A percentile compares a stretch with the other conserved stretches of the same genome.
Conservation (phyloP, 2,113 vertebrate genomes). For the Glareola pratincola region DNA sequence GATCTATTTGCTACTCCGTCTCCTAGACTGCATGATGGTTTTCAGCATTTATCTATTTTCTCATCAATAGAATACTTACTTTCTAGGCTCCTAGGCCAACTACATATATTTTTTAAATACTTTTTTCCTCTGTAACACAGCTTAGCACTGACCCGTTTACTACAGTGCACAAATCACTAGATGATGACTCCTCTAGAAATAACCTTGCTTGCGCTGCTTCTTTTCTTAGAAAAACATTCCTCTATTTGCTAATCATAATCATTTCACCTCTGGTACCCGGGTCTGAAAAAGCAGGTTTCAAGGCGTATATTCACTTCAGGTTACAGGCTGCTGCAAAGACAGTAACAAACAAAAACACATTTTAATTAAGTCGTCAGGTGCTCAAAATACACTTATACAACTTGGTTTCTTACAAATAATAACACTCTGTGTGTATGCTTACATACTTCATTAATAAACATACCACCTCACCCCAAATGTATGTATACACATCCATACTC, state of each 20-base stretch:
- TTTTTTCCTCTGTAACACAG: neutral
- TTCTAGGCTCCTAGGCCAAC: neutral
- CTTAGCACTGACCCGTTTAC: neutral
- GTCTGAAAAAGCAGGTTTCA: neutral
- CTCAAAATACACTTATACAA: neutral
- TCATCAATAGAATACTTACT: neutral
- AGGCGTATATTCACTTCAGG: neutral
- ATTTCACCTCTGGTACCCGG: neutral
- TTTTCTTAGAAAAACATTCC: neutral
- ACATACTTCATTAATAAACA: neutral
- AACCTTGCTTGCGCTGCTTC: neutral
- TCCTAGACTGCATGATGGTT: neutral
- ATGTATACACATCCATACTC: neutral
- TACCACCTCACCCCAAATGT: neutral
- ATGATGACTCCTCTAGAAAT: neutral
- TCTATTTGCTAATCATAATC: neutral
- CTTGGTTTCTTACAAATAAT: neutral
- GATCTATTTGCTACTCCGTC: neutral
- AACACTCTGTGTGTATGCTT: neutral
- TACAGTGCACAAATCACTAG: neutral
- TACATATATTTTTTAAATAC: neutral
- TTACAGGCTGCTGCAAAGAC: neutral
- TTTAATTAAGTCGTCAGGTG: neutral
- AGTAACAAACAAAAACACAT: neutral
- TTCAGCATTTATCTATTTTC: neutral